A percentile compares a stretch with the other conserved stretches of the same genome.
phyloP scores from a whole-genome alignment of 2,113 vertebrate species.

The Sylvietta virens region DNA sequence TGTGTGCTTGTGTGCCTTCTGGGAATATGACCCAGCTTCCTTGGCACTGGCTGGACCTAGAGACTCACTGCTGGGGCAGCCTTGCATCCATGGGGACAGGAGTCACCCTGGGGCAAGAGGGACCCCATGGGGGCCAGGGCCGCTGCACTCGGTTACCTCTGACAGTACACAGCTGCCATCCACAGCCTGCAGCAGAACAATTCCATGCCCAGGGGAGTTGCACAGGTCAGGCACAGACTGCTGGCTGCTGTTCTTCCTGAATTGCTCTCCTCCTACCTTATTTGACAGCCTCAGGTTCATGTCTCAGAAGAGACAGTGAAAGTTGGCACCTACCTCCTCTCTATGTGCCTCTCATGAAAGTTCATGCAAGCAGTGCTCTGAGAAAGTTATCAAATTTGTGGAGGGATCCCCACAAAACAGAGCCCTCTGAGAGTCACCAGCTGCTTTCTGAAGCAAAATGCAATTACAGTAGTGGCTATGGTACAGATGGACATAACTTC shows the following conservation, averaged over 20 bases:
- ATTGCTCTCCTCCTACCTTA: neutral
- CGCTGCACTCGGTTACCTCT: neutral
- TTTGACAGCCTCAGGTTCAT: neutral
- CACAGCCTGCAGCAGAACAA: neutral
- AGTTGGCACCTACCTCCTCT: neutral
- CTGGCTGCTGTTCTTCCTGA: neutral
- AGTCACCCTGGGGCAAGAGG: neutral
- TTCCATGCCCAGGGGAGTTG: neutral
- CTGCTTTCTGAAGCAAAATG: neutral
- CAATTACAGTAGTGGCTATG: neutral
- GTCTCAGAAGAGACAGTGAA: neutral
- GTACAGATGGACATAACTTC: neutral
- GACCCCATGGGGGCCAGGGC: neutral
- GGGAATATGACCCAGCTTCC: neutral
- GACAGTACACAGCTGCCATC: neutral
- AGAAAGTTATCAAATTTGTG: neutral
- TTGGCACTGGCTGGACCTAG: neutral
- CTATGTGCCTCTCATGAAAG: neutral
- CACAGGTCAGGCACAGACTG: neutral
- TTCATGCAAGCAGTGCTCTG: neutral
- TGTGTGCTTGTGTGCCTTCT: neutral
- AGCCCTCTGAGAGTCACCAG: neutral
- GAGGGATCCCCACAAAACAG: neutral
- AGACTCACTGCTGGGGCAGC: accelerated
- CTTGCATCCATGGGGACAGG: neutral